Base-by-base conservation (phyloP, 1,140 invertebrate genomes). In the Hyles euphorbiae region DNA sequence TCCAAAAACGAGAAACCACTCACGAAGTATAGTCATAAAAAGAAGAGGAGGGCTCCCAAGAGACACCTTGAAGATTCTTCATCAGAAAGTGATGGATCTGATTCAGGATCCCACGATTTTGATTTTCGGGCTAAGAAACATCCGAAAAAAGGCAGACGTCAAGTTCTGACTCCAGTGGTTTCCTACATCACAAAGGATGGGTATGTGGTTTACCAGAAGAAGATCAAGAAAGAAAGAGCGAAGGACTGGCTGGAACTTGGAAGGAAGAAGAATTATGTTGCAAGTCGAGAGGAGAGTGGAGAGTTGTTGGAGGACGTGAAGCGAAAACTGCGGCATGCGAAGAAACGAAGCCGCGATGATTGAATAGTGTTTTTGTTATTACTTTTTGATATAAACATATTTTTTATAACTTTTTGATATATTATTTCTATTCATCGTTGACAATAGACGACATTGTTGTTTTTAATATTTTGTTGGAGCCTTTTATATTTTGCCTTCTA, bases 161-260 rank as follows among this genome's bases (percentile, higher is more conserved):
- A 72, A 52, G 67, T 72, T 0, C 58, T 78, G 3, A 76, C 73
- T 33, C 76, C 76, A 10, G 71, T 78, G 5, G 63, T 76, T 3
- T 76, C 73, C 0, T 76, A 78, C 47, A 70, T 87, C 5, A 84
- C 81, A 3, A 75, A 75, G 32, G 72, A 81, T 34, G 83, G 83
- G 3, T 72, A 73, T 53, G 78, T 84, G 5, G 68, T 84, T 7
- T 87, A 83, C 57, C 78, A 84, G 56, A 84, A 84, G 53, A 84
- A 84, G 58, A 77, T 84, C 34, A 79, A 76, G 56, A 79, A 76
- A 22, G 74, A 83, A 10, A 73, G 70, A 32, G 76, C 81, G 8
- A 74, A 61, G 34, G 81, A 84, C 51, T 86, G 79, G 79, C 54
- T 83, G n/a, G 68, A 74, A 2, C 49, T 80, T 22, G 65, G 67